Evolutionary conservation across 2,113 vertebrate species (phyloP).

Genomic region (Aythya baeri): DNA sequence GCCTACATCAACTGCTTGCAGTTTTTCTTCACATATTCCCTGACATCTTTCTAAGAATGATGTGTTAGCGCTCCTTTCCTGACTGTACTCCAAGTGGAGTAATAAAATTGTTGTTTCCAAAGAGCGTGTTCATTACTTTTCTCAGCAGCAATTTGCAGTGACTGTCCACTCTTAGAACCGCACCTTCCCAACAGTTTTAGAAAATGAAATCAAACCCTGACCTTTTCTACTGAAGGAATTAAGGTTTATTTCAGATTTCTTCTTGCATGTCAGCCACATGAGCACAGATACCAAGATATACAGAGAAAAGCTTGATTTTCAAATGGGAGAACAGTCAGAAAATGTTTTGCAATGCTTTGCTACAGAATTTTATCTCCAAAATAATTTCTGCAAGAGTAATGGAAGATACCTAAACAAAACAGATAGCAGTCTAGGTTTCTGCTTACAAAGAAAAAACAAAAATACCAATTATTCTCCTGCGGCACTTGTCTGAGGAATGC

Average conservation of each 20-base stretch:
- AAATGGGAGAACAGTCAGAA: background rate
- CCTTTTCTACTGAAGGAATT: background rate
- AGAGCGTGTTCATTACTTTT: background rate
- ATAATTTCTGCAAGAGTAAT: background rate
- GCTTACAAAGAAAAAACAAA: background rate
- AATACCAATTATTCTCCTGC: background rate
- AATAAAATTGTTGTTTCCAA: conserved; percentile 32
- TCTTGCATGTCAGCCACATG: background rate
- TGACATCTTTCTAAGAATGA: conserved; percentile 10
- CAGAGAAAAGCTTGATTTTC: background rate
- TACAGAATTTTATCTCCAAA: background rate
- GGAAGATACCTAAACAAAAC: background rate
- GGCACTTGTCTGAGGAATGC: rapidly evolving
- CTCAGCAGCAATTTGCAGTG: background rate
- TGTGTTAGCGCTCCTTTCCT: background rate
- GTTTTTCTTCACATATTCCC: conserved; percentile 7
- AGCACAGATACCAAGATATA: background rate
- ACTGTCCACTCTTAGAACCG: background rate
- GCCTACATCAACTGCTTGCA: background rate
- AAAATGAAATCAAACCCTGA: background rate
- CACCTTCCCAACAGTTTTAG: background rate
- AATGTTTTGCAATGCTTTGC: background rate
- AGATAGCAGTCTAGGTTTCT: background rate
- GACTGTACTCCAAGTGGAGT: conserved; percentile 19
- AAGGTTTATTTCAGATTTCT: background rate